phyloP scores from a whole-genome alignment of 2,888 invertebrate genomes.

The Hypena proboscidalis region DNA sequence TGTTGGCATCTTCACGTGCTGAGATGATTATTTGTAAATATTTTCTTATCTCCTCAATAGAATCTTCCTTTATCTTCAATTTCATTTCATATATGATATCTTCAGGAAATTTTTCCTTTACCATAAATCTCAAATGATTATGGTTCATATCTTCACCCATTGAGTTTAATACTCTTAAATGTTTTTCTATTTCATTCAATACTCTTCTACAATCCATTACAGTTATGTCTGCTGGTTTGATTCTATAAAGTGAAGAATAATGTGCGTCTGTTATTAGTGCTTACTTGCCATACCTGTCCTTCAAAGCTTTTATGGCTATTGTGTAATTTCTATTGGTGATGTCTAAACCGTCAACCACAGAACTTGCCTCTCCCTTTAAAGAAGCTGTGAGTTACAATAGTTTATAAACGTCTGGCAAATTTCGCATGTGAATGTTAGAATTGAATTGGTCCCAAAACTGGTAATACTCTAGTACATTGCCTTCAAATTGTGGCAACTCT shows the following conservation, averaged over 20 bases:
- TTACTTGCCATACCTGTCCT: conserved; percentile 8
- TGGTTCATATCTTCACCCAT: conserved; percentile 37
- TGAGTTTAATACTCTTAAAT: conserved; percentile 32
- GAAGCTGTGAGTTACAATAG: conserved; percentile 31
- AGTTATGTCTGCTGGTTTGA: conserved; percentile 23
- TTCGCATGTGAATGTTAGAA: conserved; percentile 26
- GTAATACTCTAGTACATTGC: conserved; percentile 32
- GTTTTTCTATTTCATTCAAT: conserved; percentile 32
- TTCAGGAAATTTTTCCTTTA: conserved; percentile 17
- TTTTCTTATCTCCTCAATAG: too few species aligned
- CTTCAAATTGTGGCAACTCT: conserved; percentile 28
- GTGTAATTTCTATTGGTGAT: conserved; percentile 28
- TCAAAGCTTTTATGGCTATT: conserved; percentile 1
- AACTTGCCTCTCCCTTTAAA: not conserved
- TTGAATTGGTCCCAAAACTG: conserved; percentile 41
- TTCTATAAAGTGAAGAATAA: conserved; percentile 35
- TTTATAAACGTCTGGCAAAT: conserved; percentile 34
- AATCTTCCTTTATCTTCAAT: too few species aligned
- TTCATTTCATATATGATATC: too few species aligned
- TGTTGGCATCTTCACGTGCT: too few species aligned
- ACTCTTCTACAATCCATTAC: conserved; percentile 15
- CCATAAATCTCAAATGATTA: conserved; percentile 20
- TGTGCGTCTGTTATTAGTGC: too few species aligned
- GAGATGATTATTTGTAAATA: too few species aligned
- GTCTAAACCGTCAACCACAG: conserved; percentile 12